Evolutionary conservation across 2,113 vertebrate species (phyloP).

Genomic region (Nesospiza acunhae): DNA sequence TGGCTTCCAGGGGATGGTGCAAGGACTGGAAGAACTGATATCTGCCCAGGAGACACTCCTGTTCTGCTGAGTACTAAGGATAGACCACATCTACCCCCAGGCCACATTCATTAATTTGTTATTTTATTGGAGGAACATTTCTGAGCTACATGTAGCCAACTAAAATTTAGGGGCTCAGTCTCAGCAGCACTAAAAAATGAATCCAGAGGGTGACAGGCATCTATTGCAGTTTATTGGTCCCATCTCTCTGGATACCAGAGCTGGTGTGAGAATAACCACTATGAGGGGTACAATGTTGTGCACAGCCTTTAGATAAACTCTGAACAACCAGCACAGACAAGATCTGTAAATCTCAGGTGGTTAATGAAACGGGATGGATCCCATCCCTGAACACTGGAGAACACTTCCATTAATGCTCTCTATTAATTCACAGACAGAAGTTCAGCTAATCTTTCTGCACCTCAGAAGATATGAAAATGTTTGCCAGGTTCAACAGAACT

Average conservation of each 20-base stretch:
- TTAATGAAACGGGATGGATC: neutral
- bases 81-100: neutral
- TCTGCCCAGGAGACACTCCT: neutral
- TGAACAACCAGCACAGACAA: neutral
- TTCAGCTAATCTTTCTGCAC: constrained; percentile 13
- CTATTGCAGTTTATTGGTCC: neutral
- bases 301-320: neutral
- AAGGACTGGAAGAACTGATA: neutral
- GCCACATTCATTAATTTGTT: neutral
- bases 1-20: neutral
- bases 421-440: neutral
- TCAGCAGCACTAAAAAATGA: neutral
- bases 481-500: neutral
- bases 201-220: neutral
- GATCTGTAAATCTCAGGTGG: neutral
- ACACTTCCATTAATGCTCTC: neutral
- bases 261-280: neutral
- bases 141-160: neutral
- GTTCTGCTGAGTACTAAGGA: neutral
- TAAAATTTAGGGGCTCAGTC: neutral
- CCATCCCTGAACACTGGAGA: neutral
- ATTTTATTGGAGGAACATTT: neutral
- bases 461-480: neutral
- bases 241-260: neutral
- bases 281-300: rapidly evolving